Evolutionary conservation across 2,113 vertebrate species (phyloP), one percentile per base, ranked within the genome.

Genomic region (Rhea pennata): DNA sequence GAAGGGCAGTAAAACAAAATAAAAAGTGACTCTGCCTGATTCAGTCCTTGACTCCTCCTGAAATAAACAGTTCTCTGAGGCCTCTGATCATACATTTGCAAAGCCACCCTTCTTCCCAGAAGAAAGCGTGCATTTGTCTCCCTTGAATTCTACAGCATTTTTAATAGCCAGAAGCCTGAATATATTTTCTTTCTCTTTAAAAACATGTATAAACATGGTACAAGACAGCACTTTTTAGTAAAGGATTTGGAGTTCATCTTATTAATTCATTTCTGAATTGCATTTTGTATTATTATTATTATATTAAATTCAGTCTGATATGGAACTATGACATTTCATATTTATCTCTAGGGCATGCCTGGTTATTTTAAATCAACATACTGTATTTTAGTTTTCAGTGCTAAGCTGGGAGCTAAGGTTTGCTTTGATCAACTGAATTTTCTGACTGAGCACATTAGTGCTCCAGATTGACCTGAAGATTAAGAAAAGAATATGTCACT

Each of bases 311-410:
- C 65, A 51, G 21, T 72, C 16, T 27, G 48, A 17, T 65, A 66
- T 73, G 85, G 88, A 92, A 90, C 31, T 15, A 23, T 87, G 92
- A 81, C 76, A 76, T 95, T 97, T 87, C 16, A 21, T 56, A 67
- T 74, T 86, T 92, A 77, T 27, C 84, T 96, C 59, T 36, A 88
- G 80, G 64, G 40, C 65, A 22, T 87, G 59, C 42, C 84, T 88
- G 13, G 29, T 93, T 88, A 59, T 93, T 93, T 96, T 83, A 93
- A 91, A 77, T 90, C 87, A 95, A 6, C 33, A 27, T 36, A 54
- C 12, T 70, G 20, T 0, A 20, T 84, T 89, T 92, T 26, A 86
- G 61, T 53, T 87, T 82, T 91, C 46, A 77, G 64, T 26, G 31
- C 54, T 86, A 81, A 90, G 42, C 42, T 83, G 70, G 33, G 48